A percentile compares a stretch with the other conserved stretches of the same genome.
Conservation (phyloP, 2,113 vertebrate genomes). For the Catharus fuscescens region DNA sequence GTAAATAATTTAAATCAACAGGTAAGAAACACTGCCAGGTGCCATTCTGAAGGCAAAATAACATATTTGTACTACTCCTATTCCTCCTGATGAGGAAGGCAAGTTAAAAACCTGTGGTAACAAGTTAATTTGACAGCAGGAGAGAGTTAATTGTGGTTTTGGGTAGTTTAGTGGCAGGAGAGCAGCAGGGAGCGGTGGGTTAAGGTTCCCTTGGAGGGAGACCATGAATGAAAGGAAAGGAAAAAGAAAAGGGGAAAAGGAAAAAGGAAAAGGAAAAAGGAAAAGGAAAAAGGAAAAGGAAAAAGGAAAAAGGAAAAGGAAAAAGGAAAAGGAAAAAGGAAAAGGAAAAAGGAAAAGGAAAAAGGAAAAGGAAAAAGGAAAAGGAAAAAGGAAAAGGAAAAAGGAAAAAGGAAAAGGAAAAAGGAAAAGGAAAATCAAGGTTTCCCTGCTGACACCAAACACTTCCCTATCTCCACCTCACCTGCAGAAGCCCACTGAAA, state of each 20-base stretch:
- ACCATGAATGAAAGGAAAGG: neutral
- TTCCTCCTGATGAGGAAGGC: neutral
- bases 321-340: no score
- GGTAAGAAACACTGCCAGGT: neutral
- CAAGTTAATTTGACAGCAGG: neutral
- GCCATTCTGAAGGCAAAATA: slow-evolving; percentile 1
- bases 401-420: no score
- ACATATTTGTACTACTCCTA: neutral
- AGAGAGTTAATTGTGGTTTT: neutral
- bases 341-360: no score
- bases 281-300: no score
- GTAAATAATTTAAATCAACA: slow-evolving; percentile 33
- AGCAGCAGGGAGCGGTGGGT: neutral
- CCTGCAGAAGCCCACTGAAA: neutral
- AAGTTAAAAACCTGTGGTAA: neutral
- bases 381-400: no score
- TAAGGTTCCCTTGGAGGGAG: neutral
- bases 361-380: no score
- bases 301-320: no score
- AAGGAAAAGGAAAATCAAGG: no score
- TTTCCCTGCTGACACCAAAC: neutral
- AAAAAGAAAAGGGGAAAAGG: no score
- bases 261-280: no score
- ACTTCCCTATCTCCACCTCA: neutral
- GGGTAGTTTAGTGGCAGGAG: neutral